A percentile compares a stretch with the other conserved stretches of the same genome.
Conservation (phyloP, 2,888 invertebrate species). For the Charanyca ferruginea region DNA sequence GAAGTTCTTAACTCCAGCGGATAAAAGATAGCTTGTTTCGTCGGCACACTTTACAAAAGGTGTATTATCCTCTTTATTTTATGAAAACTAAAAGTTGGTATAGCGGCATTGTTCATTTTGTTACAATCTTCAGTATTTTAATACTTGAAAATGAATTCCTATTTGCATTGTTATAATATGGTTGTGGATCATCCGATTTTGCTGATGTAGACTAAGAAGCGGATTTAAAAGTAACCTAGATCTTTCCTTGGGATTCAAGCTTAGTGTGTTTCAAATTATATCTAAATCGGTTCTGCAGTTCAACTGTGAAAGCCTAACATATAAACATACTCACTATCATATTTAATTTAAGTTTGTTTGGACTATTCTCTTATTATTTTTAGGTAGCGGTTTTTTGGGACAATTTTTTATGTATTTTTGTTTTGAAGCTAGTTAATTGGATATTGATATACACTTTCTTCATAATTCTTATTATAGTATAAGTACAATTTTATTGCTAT, state of each 20-base stretch:
- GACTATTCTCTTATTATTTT: not conserved
- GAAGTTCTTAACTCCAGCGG: constrained; percentile 52
- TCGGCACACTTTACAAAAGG: constrained; percentile 50
- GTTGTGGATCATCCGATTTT: too few species aligned
- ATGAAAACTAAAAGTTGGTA: constrained; percentile 48
- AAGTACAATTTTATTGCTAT: not conserved
- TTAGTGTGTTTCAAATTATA: too few species aligned
- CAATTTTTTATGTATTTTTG: too few species aligned
- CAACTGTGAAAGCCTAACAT: too few species aligned
- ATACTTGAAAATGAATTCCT: constrained; percentile 15
- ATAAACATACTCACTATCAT: too few species aligned
- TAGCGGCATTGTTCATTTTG: constrained; percentile 34
- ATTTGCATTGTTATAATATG: not conserved
- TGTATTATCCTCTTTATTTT: constrained; percentile 51
- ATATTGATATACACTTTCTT: not conserved
- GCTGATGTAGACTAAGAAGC: too few species aligned
- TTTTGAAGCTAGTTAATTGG: too few species aligned
- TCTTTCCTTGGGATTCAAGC: too few species aligned
- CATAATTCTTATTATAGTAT: not conserved
- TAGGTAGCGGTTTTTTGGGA: not conserved
- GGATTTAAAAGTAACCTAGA: too few species aligned
- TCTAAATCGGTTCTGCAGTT: too few species aligned
- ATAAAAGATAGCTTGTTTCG: constrained; percentile 57
- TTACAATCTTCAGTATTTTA: constrained; percentile 34
- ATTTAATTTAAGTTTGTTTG: too few species aligned